These are phyloP conservation scores for Zaprionus bogoriensis DNA, from an alignment of 2,888 invertebrate genomes.

Conservation along the genomic window DNA sequence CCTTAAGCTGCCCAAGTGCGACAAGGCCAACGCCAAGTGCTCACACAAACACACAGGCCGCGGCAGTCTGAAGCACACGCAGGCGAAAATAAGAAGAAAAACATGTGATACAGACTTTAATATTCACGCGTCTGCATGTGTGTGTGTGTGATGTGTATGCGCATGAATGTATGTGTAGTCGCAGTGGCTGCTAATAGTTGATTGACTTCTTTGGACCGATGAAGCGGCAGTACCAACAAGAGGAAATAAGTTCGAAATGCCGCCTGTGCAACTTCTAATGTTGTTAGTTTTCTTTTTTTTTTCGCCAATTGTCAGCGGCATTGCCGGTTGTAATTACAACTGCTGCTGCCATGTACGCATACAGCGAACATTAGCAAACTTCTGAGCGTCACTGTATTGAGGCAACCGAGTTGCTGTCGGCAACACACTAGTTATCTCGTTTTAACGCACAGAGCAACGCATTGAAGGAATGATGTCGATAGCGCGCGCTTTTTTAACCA, in stretches of 20 bases:
- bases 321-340: conserved; percentile 42
- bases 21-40: conserved; percentile 76
- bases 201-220: conserved; percentile 66
- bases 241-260: conserved; percentile 16
- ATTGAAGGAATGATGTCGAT: conserved; percentile 18
- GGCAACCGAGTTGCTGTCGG: conserved; percentile 22
- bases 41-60: conserved; percentile 45
- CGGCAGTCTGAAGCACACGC: conserved; percentile 41
- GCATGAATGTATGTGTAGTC: conserved; percentile 21
- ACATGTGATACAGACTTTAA: conserved; percentile 78
- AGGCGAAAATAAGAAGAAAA: conserved; percentile 77
- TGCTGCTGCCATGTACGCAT: conserved; percentile 14
- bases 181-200: conserved; percentile 72
- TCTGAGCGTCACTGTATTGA: conserved; percentile 53
- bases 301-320: conserved; percentile 31
- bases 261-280: conserved; percentile 31
- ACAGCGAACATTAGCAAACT: conserved; percentile 37
- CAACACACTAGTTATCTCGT: conserved; percentile 66
- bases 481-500: conserved; percentile 66
- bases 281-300: conserved; percentile 41
- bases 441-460: conserved; percentile 56
- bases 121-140: conserved; percentile 21
- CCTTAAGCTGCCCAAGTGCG: conserved; percentile 64
- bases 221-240: conserved; percentile 18
- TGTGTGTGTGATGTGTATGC: conserved; percentile 1